These are phyloP conservation scores for Lanius collurio DNA, from an alignment of 2,113 vertebrate genomes.

Conservation along the genomic window DNA sequence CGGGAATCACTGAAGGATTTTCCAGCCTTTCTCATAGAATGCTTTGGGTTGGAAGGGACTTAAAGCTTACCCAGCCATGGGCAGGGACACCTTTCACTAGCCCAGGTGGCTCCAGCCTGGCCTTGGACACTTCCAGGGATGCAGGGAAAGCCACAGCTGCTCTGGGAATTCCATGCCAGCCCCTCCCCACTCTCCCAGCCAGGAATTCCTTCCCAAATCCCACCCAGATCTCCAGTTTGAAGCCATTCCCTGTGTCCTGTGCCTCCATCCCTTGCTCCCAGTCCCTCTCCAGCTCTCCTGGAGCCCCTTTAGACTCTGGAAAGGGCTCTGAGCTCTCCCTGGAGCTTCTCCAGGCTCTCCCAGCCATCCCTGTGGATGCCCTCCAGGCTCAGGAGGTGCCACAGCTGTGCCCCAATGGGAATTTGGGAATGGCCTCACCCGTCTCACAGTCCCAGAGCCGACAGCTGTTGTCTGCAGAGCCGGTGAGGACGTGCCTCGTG, in stretches of 20 bases:
- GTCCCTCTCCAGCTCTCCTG: too few relatives aligned
- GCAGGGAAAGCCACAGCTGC: neutral
- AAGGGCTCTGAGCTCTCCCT: neutral
- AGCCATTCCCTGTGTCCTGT: neutral
- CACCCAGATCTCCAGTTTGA: rapidly evolving
- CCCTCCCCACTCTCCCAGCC: neutral
- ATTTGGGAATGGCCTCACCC: conserved; percentile 62
- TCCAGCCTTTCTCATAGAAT: rapidly evolving
- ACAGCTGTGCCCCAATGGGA: rapidly evolving
- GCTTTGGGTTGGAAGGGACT: neutral
- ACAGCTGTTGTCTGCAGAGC: conserved; percentile 96
- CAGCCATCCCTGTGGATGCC: neutral
- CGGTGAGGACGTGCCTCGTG: conserved; percentile 91
- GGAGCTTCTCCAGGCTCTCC: neutral
- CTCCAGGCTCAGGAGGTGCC: neutral
- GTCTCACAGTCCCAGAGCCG: conserved; percentile 97
- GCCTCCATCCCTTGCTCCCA: neutral
- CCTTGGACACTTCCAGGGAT: neutral
- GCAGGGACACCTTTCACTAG: rapidly evolving
- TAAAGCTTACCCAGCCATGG: too few relatives aligned
- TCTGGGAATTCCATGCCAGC: neutral
- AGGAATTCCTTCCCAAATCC: neutral
- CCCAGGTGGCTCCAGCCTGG: neutral
- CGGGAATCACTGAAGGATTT: too few relatives aligned
- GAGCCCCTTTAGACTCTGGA: neutral